Conservation (phyloP, 2,797 vertebrate species). For the Gallinago stenura region DNA sequence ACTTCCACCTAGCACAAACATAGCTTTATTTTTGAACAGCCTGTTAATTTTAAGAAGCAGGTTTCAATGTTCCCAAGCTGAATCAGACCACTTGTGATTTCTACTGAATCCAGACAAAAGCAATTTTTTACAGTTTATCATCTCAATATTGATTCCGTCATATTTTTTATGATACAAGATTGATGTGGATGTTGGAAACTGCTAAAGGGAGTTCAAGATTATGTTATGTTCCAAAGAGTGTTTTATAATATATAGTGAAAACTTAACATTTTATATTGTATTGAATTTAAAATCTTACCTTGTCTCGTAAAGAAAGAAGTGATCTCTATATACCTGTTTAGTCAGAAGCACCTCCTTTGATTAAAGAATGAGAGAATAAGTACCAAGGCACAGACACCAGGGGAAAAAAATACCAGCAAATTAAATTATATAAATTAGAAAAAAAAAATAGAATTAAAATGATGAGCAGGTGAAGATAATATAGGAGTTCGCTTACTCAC, state of each 20-base stretch:
- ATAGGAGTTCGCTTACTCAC: not conserved
- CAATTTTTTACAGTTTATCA: slow-evolving; percentile 67
- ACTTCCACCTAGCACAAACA: not conserved
- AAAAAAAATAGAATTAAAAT: not conserved
- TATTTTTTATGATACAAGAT: slow-evolving; percentile 53
- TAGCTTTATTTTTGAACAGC: not conserved
- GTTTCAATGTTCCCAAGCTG: not conserved
- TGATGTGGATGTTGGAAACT: slow-evolving; percentile 67
- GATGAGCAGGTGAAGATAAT: not conserved
- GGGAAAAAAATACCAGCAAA: not conserved
- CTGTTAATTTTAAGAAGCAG: slow-evolving; percentile 3
- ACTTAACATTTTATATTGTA: not conserved
- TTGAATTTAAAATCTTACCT: not conserved
- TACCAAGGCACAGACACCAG: not conserved
- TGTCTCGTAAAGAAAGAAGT: not conserved
- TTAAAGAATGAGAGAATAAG: not conserved
- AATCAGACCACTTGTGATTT: slow-evolving; percentile 40
- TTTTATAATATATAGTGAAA: slow-evolving; percentile 46
- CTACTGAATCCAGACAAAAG: slow-evolving; percentile 35
- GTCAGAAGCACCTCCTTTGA: not conserved
- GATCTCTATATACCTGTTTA: not conserved
- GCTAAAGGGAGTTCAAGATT: slow-evolving; percentile 59
- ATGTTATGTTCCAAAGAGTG: slow-evolving; percentile 9
- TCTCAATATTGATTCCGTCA: slow-evolving; percentile 70
- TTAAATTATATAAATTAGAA: not conserved